A percentile compares a stretch with the other conserved stretches of the same genome.
phyloP scores from a whole-genome alignment of 64 coral and sea anemone genomes.

The Acropora tenuis region DNA sequence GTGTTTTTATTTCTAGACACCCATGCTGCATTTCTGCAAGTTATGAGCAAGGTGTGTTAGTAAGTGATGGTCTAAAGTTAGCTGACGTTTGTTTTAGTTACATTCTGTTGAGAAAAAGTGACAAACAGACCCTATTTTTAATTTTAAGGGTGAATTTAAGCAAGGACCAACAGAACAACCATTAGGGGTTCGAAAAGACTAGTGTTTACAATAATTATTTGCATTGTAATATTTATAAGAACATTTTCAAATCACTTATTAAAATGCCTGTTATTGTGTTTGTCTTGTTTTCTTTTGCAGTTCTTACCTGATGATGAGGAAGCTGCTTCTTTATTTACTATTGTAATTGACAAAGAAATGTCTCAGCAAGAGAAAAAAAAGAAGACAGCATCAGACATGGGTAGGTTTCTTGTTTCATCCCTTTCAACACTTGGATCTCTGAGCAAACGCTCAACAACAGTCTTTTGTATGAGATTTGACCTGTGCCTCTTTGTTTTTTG shows the following conservation, averaged over 20 bases:
- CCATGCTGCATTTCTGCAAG: conserved; percentile 91
- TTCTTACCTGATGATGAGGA: conserved; percentile 97
- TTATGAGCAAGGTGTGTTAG: conserved; percentile 84
- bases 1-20: conserved; percentile 65
- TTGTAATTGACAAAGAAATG: conserved; percentile 63
- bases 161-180: too few relatives aligned
- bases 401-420: neutral
- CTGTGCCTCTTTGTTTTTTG: neutral
- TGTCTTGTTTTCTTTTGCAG: conserved; percentile 13
- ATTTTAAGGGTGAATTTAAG: too few relatives aligned
- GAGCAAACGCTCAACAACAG: neutral
- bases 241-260: too few relatives aligned
- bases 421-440: too few relatives aligned
- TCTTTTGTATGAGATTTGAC: too few relatives aligned
- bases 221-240: too few relatives aligned
- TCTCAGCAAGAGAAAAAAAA: conserved; percentile 67
- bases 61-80: neutral
- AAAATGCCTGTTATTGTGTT: neutral
- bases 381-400: neutral
- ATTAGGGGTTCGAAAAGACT: too few relatives aligned
- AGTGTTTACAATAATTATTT: too few relatives aligned
- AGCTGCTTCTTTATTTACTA: conserved; percentile 67
- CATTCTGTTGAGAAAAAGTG: too few relatives aligned
- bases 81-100: too few relatives aligned
- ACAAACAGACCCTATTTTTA: too few relatives aligned